These are phyloP conservation scores for Apis florea DNA, from an alignment of 1,140 invertebrate species.

Conservation along the genomic window DNA sequence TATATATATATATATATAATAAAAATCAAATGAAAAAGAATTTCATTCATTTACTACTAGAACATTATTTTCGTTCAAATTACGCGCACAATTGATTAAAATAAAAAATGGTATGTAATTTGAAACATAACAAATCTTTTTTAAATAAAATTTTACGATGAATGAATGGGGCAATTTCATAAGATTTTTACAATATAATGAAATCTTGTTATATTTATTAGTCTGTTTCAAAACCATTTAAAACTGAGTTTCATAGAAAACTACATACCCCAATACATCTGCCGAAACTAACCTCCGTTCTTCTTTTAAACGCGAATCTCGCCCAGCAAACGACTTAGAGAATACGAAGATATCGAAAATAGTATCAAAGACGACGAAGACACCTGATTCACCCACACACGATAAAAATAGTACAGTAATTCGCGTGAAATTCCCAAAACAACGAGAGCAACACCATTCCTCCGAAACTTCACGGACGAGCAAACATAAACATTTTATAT, in stretches of 20 bases:
- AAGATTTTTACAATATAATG: neutral
- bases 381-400: slow-evolving; percentile 75
- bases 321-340: slow-evolving; percentile 42
- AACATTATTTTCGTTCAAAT: neutral
- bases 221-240: neutral
- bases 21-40: too few species aligned
- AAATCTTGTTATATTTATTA: neutral
- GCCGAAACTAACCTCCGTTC: slow-evolving; percentile 64
- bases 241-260: neutral
- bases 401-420: slow-evolving; percentile 68
- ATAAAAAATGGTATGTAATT: neutral
- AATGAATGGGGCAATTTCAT: neutral
- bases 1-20: too few species aligned
- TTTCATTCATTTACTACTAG: neutral
- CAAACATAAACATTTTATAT: slow-evolving; percentile 32
- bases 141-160: neutral
- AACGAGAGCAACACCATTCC: slow-evolving; percentile 62
- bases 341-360: slow-evolving; percentile 63
- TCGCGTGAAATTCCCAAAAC: slow-evolving; percentile 63
- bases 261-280: slow-evolving; percentile 44
- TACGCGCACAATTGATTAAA: neutral
- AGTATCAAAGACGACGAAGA: slow-evolving; percentile 58
- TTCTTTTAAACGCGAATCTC: slow-evolving; percentile 34
- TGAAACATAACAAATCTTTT: too few species aligned
- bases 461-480: slow-evolving; percentile 46